Evolutionary conservation across 2,797 vertebrate genomes (phyloP), one percentile per base, ranked within the genome.

Genomic region (Nyctibius grandis): DNA sequence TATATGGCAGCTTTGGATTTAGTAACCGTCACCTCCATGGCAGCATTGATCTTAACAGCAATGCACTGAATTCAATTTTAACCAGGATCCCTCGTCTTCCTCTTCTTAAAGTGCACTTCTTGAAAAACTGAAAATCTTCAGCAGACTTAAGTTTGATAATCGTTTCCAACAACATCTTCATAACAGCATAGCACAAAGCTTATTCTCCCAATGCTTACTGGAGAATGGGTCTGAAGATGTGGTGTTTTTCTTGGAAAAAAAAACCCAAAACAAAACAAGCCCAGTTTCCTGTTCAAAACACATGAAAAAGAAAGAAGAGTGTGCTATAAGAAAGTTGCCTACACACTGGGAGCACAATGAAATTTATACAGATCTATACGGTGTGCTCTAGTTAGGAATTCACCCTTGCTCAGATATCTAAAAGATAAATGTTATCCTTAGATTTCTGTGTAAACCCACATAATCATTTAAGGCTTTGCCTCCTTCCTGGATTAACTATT

Each of bases 381-480:
- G 93, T 95, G 91, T 78, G 50, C 50, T 95, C 79, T 61, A 42
- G 65, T 94, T 82, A 94, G 73, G 94, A 89, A 84, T 89, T 91
- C 54, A 94, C 63, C 91, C 91, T 91, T 88, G 91, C 91, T 97
- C 76, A 83, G 82, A 51, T 76, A 93, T 82, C 91, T 75, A 77
- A 89, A 97, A 96, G 93, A 97, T 97, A 97, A 97, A 96, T 95
- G 82, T 93, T 97, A 95, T 89, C 96, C 97, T 94, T 91, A 88
- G 91, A 97, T 95, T 60, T 91, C 79, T 90, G 53, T 90, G 85
- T 93, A 97, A 96, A 96, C 79, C 91, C 89, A 97, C 82, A 54
- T 72, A 65, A 95, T 89, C 83, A 77, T 60, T 94, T 96, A 98
- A 97, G 97, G 96, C 96, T 96, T 96, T 92, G 93, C 92, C 94